Evolutionary conservation across 2,888 invertebrate species (phyloP), one percentile per base, ranked within the genome.

Genomic region (Pyrgus malvae): DNA sequence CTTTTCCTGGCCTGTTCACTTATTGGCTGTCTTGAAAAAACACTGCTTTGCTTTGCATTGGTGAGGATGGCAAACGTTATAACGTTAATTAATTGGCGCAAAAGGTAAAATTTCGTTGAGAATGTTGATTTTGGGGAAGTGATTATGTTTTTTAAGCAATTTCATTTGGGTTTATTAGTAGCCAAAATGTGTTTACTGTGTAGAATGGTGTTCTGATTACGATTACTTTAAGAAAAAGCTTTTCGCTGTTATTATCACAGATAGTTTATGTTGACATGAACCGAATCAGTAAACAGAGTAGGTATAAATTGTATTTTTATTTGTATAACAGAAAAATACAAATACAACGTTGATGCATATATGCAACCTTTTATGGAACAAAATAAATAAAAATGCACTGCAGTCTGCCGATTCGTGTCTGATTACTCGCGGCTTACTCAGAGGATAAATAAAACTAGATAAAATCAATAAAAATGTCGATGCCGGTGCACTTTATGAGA

Each of bases 21-120:
- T 69, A 73, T 68, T 72, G 74, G 70, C 72, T 71, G 72, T 69
- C 48, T 50, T 45, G 53, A 50, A 50, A 51, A 46, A 66, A 68
- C 64, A 67, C 60, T 62, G 67, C 70, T 69, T 67, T 62, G 37
- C 56, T 61, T 62, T 76, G 76, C 70, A 76, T 77, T 72, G n/a
- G n/a, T n/a, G n/a, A 78, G 66, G 29, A 61, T 62, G 23, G n/a
- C 29, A 17, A 25, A 11, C n/a, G 9, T 4, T 45, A 29, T 45
- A 33, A 33, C 19, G 33, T 17, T 45, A 35, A 40, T 54, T 57
- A 46, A 48, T 55, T 48, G 45, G 21, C 33, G 42, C n/a, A 33
- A 25, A 58, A 29, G 19, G 17, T 11, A 12, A 41, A 14, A 8
- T 29, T 31, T 29, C 17, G 3, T n/a, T 5, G 11, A 19, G 11